Evolutionary conservation across 23 tunicate genomes (phyloP).

Genomic region (Aplidium turbinatum): DNA sequence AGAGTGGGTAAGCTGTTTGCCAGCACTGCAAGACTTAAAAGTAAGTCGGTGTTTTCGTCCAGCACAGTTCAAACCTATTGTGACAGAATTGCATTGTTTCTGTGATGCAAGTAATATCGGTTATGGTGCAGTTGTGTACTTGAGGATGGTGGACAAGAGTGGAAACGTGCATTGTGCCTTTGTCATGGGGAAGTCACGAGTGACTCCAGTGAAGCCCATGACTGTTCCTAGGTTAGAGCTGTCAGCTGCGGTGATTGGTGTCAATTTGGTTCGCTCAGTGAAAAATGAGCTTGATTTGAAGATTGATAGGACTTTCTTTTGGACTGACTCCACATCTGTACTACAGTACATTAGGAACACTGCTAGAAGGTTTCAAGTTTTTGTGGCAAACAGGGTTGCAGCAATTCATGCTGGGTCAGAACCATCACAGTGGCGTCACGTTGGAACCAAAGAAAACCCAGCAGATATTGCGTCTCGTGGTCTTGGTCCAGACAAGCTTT

Average conservation of each 20-base stretch:
- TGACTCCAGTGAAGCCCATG: conserved; percentile 12
- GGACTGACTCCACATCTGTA: conserved; percentile 37
- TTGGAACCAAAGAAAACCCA: conserved; percentile 20
- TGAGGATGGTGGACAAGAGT: conserved; percentile 8
- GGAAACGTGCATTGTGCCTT: background rate
- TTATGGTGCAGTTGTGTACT: conserved; percentile 29
- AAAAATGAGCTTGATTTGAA: background rate
- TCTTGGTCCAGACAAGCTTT: background rate
- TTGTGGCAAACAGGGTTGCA: conserved; percentile 44
- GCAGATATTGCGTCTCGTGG: conserved; percentile 11
- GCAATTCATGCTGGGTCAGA: conserved; percentile 4
- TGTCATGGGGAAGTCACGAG: conserved; percentile 28
- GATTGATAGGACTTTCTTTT: background rate
- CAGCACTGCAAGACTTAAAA: background rate
- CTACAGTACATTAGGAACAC: conserved; percentile 23
- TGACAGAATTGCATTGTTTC: conserved; percentile 29
- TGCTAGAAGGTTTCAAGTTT: conserved; percentile 14
- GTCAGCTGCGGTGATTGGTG: conserved; percentile 32
- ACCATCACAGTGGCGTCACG: conserved; percentile 18
- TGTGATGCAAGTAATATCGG: conserved; percentile 27
- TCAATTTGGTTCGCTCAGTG: background rate
- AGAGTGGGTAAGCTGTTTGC: conserved; percentile 11
- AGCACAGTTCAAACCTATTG: background rate
- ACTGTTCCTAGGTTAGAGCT: conserved; percentile 31
- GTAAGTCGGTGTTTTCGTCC: conserved; percentile 10